These are phyloP conservation scores for Hesperophylax magnus DNA, from an alignment of 1,140 invertebrate species.

Conservation along the genomic window DNA sequence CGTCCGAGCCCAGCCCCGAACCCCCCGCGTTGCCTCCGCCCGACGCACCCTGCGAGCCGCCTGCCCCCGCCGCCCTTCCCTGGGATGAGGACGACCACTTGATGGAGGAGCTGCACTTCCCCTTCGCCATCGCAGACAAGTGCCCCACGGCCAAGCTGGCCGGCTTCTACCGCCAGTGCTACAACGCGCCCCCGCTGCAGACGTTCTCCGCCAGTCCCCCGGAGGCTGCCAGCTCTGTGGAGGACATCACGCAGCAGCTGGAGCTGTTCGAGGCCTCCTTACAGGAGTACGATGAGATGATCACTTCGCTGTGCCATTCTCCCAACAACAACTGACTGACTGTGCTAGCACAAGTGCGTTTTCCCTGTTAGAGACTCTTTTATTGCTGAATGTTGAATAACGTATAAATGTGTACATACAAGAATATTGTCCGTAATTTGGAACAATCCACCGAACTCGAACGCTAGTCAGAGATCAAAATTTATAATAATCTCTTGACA, in stretches of 20 bases:
- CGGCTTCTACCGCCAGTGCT: slow-evolving; percentile 84
- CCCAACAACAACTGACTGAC: slow-evolving; percentile 50
- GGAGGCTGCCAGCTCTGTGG: slow-evolving; percentile 71
- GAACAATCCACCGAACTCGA: too few relatives aligned
- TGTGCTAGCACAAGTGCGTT: too few relatives aligned
- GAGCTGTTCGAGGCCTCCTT: slow-evolving; percentile 82
- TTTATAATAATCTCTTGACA: too few relatives aligned
- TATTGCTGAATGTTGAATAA: too few relatives aligned
- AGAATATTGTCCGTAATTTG: too few relatives aligned
- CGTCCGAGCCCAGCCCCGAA: background rate
- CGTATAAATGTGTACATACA: too few relatives aligned
- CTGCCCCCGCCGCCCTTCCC: background rate
- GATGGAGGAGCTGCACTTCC: slow-evolving; percentile 67
- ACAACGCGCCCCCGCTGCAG: slow-evolving; percentile 80
- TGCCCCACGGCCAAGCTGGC: slow-evolving; percentile 76
- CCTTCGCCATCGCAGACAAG: slow-evolving; percentile 70
- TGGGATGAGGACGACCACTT: slow-evolving; percentile 54
- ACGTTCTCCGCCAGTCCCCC: slow-evolving; percentile 70
- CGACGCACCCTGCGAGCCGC: background rate
- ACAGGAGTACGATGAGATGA: slow-evolving; percentile 81
- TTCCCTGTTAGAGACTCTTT: too few relatives aligned
- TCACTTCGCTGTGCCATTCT: slow-evolving; percentile 74
- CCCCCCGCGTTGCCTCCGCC: background rate
- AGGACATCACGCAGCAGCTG: slow-evolving; percentile 80
- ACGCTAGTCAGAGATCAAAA: too few relatives aligned